Conservation (phyloP, 1,140 invertebrate genomes). For the Coenobita brevimanus region DNA sequence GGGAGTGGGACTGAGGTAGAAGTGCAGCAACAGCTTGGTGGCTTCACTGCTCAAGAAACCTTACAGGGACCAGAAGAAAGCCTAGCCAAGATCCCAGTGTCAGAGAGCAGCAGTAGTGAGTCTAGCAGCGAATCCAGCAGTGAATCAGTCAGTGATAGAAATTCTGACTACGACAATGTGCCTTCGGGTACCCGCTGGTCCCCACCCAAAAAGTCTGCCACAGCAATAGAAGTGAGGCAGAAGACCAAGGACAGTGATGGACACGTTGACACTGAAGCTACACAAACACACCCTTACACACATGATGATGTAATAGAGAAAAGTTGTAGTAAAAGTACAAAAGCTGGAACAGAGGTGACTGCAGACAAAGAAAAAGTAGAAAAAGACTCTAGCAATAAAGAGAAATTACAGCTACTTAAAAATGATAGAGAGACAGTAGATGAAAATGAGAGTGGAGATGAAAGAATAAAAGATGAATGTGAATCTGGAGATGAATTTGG, state of each 20-base stretch:
- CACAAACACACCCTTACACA: too few relatives aligned
- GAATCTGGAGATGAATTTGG: slow-evolving; percentile 41
- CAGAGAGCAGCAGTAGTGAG: slow-evolving; percentile 49
- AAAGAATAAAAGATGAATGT: too few relatives aligned
- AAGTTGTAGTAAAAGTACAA: not conserved
- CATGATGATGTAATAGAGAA: not conserved
- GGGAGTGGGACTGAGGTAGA: not conserved
- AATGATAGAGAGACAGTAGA: not conserved
- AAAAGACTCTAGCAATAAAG: not conserved
- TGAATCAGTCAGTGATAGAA: not conserved
- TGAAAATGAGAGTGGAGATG: not conserved
- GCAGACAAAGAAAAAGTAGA: not conserved
- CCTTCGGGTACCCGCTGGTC: slow-evolving; percentile 46
- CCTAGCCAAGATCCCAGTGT: slow-evolving; percentile 12
- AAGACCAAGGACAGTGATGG: not conserved
- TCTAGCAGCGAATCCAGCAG: slow-evolving; percentile 20
- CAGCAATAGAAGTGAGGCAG: slow-evolving; percentile 34
- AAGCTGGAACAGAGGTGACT: not conserved
- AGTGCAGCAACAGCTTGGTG: slow-evolving; percentile 4
- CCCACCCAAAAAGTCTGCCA: slow-evolving; percentile 36
- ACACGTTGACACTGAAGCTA: not conserved
- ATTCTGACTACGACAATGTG: slow-evolving; percentile 58
- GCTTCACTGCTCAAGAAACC: slow-evolving; percentile 34
- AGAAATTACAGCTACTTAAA: not conserved
- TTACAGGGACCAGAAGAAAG: slow-evolving; percentile 19